Conservation (phyloP, 2,797 vertebrate species). For the Pitangus sulphuratus region DNA sequence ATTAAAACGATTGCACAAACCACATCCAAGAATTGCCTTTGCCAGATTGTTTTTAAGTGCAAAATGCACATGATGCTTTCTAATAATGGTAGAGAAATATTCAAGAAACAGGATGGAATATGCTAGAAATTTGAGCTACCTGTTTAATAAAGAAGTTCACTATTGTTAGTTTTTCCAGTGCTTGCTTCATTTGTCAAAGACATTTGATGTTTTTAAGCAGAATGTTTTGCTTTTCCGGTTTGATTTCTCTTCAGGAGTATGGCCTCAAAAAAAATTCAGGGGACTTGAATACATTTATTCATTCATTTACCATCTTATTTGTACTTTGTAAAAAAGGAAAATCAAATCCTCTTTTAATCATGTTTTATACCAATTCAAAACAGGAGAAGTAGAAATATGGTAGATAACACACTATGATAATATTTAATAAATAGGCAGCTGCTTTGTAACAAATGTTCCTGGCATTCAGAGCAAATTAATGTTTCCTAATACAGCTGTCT, state of each 20-base stretch:
- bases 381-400: neutral
- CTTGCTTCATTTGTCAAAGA: neutral
- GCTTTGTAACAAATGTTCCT: neutral
- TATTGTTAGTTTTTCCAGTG: neutral
- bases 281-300: neutral
- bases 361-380: neutral
- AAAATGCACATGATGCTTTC: neutral
- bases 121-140: neutral
- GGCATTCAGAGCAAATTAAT: neutral
- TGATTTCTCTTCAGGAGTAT: neutral
- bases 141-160: neutral
- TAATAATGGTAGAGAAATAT: neutral
- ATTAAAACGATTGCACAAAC: neutral
- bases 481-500: neutral
- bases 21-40: neutral
- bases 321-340: neutral
- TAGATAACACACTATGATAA: neutral
- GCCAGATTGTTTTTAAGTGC: neutral
- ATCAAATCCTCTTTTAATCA: neutral
- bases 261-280: neutral
- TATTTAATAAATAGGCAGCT: constrained; percentile 18
- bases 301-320: neutral
- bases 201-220: neutral
- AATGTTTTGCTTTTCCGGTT: neutral
- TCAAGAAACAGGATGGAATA: neutral